These are phyloP conservation scores for Anhinga anhinga DNA, from an alignment of 2,113 vertebrate species.

Conservation along the genomic window DNA sequence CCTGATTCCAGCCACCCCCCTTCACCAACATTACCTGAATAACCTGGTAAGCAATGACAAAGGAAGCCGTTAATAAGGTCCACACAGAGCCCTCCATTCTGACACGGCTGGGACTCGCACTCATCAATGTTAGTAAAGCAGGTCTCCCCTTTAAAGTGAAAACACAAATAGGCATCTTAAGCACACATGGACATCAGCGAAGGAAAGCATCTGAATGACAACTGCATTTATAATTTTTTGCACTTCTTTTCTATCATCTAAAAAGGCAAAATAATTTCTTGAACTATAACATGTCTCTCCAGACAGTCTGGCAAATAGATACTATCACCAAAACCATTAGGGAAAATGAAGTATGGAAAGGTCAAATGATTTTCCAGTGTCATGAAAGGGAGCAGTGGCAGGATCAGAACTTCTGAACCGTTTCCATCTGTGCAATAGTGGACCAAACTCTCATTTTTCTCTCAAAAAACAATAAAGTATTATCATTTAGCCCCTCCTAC, in stretches of 20 bases:
- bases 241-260: background rate
- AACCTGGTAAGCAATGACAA: slow-evolving; percentile 84
- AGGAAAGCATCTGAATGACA: background rate
- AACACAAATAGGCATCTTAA: background rate
- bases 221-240: background rate
- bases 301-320: background rate
- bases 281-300: background rate
- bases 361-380: background rate
- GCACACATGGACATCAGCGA: background rate
- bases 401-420: background rate
- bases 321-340: background rate
- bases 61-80: slow-evolving; percentile 83
- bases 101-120: slow-evolving; percentile 84
- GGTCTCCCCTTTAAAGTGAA: slow-evolving; percentile 77
- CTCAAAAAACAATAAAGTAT: background rate
- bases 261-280: background rate
- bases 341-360: background rate
- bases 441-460: background rate
- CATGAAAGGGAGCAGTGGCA: background rate
- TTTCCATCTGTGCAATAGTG: background rate
- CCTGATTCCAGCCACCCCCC: background rate
- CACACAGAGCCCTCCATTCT: slow-evolving; percentile 81
- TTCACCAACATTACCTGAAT: slow-evolving; percentile 77
- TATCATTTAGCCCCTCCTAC: background rate
- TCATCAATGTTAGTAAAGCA: slow-evolving; percentile 86